A percentile compares a stretch with the other conserved stretches of the same genome.
Conservation (phyloP, 1,140 invertebrate species). For the Drosophila funebris region DNA sequence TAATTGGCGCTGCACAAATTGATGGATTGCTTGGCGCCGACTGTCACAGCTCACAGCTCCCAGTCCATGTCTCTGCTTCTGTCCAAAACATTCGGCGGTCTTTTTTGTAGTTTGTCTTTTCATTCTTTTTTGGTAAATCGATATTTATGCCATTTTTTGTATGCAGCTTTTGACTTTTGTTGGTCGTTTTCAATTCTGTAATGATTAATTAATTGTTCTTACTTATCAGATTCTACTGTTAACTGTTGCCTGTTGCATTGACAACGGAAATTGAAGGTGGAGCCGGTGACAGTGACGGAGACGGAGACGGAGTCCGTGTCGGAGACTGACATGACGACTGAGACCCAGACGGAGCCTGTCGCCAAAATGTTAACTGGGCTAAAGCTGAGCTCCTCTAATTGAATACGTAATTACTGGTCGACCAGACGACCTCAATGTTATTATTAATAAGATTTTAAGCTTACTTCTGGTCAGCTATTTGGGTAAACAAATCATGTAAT, state of each 20-base stretch:
- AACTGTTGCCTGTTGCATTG: slow-evolving; percentile 25
- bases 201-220: slow-evolving; percentile 68
- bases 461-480: slow-evolving; percentile 13
- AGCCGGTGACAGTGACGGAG: slow-evolving; percentile 49
- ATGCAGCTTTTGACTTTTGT: slow-evolving; percentile 57
- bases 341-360: slow-evolving; percentile 24
- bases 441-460: slow-evolving; percentile 73
- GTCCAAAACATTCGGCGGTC: slow-evolving; percentile 52
- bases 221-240: slow-evolving; percentile 42
- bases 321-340: not conserved
- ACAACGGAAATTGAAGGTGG: too few species aligned
- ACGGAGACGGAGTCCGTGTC: too few species aligned
- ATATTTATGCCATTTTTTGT: slow-evolving; percentile 75
- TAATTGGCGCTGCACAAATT: slow-evolving; percentile 75
- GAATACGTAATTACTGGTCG: slow-evolving; percentile 42
- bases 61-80: not conserved
- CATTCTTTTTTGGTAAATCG: slow-evolving; percentile 59
- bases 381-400: slow-evolving; percentile 36
- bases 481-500: slow-evolving; percentile 19
- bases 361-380: slow-evolving; percentile 36
- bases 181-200: slow-evolving; percentile 51
- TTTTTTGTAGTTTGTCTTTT: slow-evolving; percentile 61
- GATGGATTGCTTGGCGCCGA: slow-evolving; percentile 74
- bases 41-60: slow-evolving; percentile 56
- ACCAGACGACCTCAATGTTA: slow-evolving; percentile 50